Conservation (phyloP, 92 coral and sea anemone species). For the Diadumene lineata region DNA sequence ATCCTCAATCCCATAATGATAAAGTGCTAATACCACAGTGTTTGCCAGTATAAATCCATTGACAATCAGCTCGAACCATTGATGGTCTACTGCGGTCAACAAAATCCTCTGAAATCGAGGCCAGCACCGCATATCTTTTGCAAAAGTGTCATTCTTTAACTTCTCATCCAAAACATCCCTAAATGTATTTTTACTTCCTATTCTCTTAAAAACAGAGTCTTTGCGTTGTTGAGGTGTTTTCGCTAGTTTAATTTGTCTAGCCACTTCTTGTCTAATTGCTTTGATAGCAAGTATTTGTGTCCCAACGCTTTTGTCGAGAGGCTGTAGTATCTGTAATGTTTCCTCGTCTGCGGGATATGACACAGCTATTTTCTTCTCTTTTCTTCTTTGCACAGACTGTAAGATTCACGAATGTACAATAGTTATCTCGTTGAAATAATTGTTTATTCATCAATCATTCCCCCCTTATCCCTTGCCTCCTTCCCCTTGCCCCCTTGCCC, state of each 20-base stretch:
- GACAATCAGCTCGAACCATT: conserved; percentile 68
- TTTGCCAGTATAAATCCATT: conserved; percentile 80
- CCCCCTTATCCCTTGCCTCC: too few species aligned
- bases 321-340: conserved; percentile 64
- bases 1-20: conserved; percentile 80
- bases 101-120: conserved; percentile 70
- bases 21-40: conserved; percentile 80
- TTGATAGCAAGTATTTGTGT: conserved; percentile 63
- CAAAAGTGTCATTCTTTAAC: conserved; percentile 58
- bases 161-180: conserved; percentile 80
- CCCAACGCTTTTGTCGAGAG: conserved; percentile 61
- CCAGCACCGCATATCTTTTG: conserved; percentile 48
- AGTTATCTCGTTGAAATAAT: too few species aligned
- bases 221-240: conserved; percentile 21
- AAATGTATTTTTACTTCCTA: conserved; percentile 73
- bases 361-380: conserved; percentile 62
- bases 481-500: too few species aligned
- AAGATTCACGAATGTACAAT: neutral
- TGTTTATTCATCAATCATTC: too few species aligned
- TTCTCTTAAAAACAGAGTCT: conserved; percentile 49
- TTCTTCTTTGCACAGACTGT: conserved; percentile 52
- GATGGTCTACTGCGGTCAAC: conserved; percentile 61
- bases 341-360: conserved; percentile 74
- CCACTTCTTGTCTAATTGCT: conserved; percentile 56
- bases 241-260: conserved; percentile 21